Base-by-base conservation (phyloP, 1,140 invertebrate genomes). In the Babylonia areolata region DNA sequence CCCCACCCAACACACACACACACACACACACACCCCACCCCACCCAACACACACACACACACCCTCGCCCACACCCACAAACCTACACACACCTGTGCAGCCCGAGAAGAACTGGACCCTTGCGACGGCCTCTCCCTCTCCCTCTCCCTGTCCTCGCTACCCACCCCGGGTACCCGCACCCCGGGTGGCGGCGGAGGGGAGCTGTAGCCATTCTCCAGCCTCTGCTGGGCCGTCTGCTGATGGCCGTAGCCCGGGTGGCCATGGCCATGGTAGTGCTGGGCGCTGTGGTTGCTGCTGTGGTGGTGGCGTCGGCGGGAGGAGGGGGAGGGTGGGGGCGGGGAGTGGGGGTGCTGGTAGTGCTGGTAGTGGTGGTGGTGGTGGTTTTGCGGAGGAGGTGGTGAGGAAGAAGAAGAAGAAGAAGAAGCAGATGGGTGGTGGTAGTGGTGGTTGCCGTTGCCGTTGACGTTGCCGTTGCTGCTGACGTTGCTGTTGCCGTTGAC, bases 221-320 rank as follows among this genome's bases (percentile, higher is more conserved):
- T 46, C 51, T 77, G 77, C 77, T 80, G 86, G 33, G 75, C 23
- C 51, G 37, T 28, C n/a, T 81, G 80, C 31, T 80, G 75, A 85
- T 77, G 42, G 0, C 58, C 46, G 33, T 80, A 73, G 0, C 69
- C 40, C 75, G 81, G 87, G 39, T 85, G 84, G 54, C 71, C 37
- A n/a, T n/a, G n/a, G n/a, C n/a, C n/a, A 6, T 80, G 82, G 31
- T 86, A 84, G 79, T 85, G 84, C 35, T 81, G 37, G 54, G 79
- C 77, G 33, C 40, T n/a, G 51, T 79, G 75, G 42, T 33, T 64
- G 35, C 37, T 39, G n/a, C 17, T 40, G 31, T 71, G 81, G 39
- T n/a, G 64, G 31, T 71, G 81, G 39, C 2, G 64, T 31, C 6
- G 80, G 37, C 58, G 46, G 35, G 23, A 46, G 37, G 51, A 46